Evolutionary conservation across 2,797 vertebrate genomes (phyloP).

Genomic region (Lagorchestes hirsutus): DNA sequence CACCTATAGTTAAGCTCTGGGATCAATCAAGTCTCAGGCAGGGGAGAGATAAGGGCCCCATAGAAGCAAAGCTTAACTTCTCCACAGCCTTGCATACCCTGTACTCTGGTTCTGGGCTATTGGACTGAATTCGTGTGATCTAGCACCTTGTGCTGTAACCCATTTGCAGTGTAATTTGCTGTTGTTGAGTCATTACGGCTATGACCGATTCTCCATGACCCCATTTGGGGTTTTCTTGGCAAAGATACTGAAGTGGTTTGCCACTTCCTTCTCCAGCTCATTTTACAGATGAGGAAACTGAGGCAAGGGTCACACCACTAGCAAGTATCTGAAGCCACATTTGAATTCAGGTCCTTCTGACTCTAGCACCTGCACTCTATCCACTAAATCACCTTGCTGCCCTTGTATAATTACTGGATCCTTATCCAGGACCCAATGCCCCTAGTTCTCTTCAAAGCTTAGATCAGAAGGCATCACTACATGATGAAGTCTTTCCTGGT

Average conservation of each 20-base stretch:
- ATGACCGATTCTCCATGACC: background rate
- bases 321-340: background rate
- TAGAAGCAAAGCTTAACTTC: background rate
- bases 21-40: background rate
- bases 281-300: background rate
- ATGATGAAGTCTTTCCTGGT: background rate
- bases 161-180: background rate
- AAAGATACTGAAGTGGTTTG: background rate
- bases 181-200: background rate
- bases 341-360: background rate
- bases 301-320: background rate
- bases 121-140: background rate
- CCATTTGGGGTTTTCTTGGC: background rate
- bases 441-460: background rate
- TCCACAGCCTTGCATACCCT: background rate
- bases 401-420: background rate
- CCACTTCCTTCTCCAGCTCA: background rate
- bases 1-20: background rate
- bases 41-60: background rate
- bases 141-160: background rate
- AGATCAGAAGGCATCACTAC: background rate
- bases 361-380: background rate
- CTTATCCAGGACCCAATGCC: background rate
- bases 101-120: background rate
- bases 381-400: background rate